These are phyloP conservation scores for Panagrolaimus sp. DNA, from an alignment of 1,140 invertebrate species.

Conservation along the genomic window DNA sequence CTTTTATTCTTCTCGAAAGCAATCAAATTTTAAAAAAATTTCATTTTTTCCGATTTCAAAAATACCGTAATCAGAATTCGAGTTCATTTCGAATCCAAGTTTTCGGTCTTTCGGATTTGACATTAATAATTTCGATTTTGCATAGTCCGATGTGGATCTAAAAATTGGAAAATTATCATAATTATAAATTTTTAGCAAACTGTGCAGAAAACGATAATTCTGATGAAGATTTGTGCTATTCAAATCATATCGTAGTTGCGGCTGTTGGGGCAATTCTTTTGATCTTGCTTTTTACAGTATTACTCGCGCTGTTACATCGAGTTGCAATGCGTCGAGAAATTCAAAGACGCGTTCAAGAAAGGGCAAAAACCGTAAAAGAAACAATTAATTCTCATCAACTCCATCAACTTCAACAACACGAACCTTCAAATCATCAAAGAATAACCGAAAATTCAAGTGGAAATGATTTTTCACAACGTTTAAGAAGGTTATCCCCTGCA, in stretches of 20 bases:
- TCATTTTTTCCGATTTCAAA: too few relatives aligned
- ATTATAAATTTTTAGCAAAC: too few relatives aligned
- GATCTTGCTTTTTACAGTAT: background rate
- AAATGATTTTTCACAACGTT: slow-evolving; percentile 7
- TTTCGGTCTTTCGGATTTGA: too few relatives aligned
- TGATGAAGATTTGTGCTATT: slow-evolving; percentile 31
- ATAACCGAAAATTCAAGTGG: slow-evolving; percentile 24
- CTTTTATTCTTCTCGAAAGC: too few relatives aligned
- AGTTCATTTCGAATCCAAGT: too few relatives aligned
- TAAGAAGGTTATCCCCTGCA: background rate
- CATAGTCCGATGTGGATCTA: too few relatives aligned
- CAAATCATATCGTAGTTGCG: background rate
- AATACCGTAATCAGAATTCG: too few relatives aligned
- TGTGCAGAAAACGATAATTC: slow-evolving; percentile 50
- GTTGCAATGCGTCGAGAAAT: slow-evolving; percentile 7
- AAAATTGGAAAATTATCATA: too few relatives aligned
- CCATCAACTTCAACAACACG: background rate
- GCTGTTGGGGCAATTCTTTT: background rate
- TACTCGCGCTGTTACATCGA: background rate
- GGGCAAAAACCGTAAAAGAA: background rate
- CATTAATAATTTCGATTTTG: too few relatives aligned
- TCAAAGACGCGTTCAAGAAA: background rate
- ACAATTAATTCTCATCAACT: background rate
- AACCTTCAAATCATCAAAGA: background rate
- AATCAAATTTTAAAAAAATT: too few relatives aligned